Evolutionary conservation across 2,797 vertebrate genomes (phyloP), one percentile per base, ranked within the genome.

Genomic region (Phrynocephalus vlangalii): DNA sequence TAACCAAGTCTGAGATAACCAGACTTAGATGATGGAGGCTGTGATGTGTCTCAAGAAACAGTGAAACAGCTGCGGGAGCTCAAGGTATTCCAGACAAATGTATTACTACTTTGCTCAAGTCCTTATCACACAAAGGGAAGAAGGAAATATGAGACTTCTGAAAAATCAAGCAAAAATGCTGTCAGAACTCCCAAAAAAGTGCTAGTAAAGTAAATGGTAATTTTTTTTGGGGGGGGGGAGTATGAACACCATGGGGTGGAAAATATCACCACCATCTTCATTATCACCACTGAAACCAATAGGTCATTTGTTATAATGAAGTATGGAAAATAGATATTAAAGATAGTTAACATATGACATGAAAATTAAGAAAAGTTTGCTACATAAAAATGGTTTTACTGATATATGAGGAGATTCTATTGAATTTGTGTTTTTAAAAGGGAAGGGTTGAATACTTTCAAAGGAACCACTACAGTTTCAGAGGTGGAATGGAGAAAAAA

Each of bases 91-190:
- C 91, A 91, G 82, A 93, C 90, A 94, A 88, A 93, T 91, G 93
- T 94, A 94, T 89, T 50, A 78, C 91, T 93, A 87, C 90, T 95
- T 93, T 90, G 70, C 93, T 92, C 91, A 81, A 90, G 86, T 83
- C 91, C 91, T 90, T 92, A 82, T 73, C 85, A 91, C 28, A 56
- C 22, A 87, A 84, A 80, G 0, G 79, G 80, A 91, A 92, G 91
- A 82, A 89, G 94, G 91, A 84, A 71, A 83, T 83, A 90, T 50
- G 50, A 91, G 90, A 30, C 87, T 91, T 52, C 80, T 85, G 48
- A 66, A 80, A 83, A 89, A 87, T 91, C 86, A 91, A 33, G 78
- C 70, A 48, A 84, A 28, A 86, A 16, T 79, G 76, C 33, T 66
- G 89, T 50, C 33, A 86, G 3, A 56, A 30, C 85, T 8, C 6